These are phyloP conservation scores for Lycopodina hypogea DNA, from an alignment of 37 sponge, comb jelly and placozoan genomes.

Conservation along the genomic window DNA sequence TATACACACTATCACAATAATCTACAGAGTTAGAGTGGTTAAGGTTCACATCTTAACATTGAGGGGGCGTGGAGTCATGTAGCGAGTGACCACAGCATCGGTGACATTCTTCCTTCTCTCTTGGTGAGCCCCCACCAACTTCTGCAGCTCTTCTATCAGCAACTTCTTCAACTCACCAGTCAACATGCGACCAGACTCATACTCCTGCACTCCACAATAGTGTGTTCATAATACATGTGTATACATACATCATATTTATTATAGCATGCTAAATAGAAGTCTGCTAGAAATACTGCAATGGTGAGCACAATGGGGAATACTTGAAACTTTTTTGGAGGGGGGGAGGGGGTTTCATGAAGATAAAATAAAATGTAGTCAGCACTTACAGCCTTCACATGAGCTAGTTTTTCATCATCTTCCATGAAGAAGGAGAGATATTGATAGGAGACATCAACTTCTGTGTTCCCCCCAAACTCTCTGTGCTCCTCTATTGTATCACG, in stretches of 20 bases:
- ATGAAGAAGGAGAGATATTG: slow-evolving; percentile 96
- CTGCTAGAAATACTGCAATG: too few relatives aligned
- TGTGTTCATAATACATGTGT: too few relatives aligned
- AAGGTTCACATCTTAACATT: slow-evolving; percentile 68
- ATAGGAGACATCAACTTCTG: slow-evolving; percentile 93
- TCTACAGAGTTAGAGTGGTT: too few relatives aligned
- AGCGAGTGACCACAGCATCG: slow-evolving; percentile 78
- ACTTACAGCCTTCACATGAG: slow-evolving; percentile 80
- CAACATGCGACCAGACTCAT: slow-evolving; percentile 87
- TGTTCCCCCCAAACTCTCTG: slow-evolving; percentile 85
- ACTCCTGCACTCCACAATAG: slow-evolving; percentile 47
- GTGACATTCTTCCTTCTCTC: slow-evolving; percentile 78
- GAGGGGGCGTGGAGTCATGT: slow-evolving; percentile 89
- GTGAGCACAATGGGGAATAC: too few relatives aligned
- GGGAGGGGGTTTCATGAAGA: too few relatives aligned
- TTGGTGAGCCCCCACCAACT: slow-evolving; percentile 71
- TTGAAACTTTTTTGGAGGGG: too few relatives aligned
- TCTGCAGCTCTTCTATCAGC: slow-evolving; percentile 80
- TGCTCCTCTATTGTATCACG: slow-evolving; percentile 95
- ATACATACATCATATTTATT: too few relatives aligned
- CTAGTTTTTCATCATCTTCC: slow-evolving; percentile 84
- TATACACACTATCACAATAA: too few relatives aligned
- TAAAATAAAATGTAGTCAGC: neutral
- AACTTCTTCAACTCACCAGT: slow-evolving; percentile 96
- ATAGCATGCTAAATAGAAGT: too few relatives aligned